Evolutionary conservation across 2,888 invertebrate genomes (phyloP), one percentile per base, ranked within the genome.

Genomic region (Lochmaea capreae): DNA sequence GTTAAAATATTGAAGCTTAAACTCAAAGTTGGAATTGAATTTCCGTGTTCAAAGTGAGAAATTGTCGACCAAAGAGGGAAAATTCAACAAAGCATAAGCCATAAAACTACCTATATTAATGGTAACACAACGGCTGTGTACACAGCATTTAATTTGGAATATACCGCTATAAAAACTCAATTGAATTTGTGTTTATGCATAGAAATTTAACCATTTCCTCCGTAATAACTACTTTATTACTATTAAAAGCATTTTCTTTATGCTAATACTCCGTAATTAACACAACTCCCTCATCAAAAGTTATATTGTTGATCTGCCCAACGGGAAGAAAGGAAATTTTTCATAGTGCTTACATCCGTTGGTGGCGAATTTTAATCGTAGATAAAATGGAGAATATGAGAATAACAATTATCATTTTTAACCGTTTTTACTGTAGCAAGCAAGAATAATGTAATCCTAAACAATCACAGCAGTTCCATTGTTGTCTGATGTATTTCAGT

Each of bases 241-340:
- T 67, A 71, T 71, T 74, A 68, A 71, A 62, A 52, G 54, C 58
- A 67, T 67, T 67, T 67, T 73, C 67, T 68, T 65, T 74, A 74
- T 69, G 74, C 69, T 77, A 73, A 75, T 75, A 57, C 54, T 26
- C 46, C 9, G 63, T 73, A 71, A 74, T 77, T 71, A 75, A 72
- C 75, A 73, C 9, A 77, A 74, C 67, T 76, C 71, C 54, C 65
- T 71, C 73, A 74, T 73, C 74, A 68, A 76, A 76, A 76, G 74
- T 76, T 76, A 71, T 72, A 74, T 71, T 72, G 71, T 72, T 65
- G 67, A 57, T 72, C 68, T 62, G 39, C 46, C 71, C 18, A 58
- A 59, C 22, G 42, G 49, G 46, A 18, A 49, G 63, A 65, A 63
- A 65, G 54, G 52, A 68, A 33, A 62, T 70, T 74, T 76, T 76